Evolutionary conservation across 2,797 vertebrate genomes (phyloP), one percentile per base, ranked within the genome.

Genomic region (Holocentrus rufus): DNA sequence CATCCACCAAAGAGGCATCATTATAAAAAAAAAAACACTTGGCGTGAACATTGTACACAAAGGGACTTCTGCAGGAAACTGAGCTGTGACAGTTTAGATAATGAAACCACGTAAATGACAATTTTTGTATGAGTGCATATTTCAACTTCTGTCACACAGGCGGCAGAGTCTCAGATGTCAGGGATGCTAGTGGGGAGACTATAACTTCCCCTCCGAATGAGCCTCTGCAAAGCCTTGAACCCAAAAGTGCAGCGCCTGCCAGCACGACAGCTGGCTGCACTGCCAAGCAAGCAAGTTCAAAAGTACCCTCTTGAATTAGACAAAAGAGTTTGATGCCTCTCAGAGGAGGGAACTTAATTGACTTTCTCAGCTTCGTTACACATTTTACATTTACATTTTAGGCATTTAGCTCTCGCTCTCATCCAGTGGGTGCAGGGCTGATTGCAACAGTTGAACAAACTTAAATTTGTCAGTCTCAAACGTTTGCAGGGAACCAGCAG

Each of bases 231-330:
- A 42, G 23, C 68, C 82, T 80, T 56, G 47, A 80, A 77, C 60
- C 73, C 71, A 62, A 75, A 65, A 80, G 72, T 13, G 42, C 30
- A 2, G 20, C 36, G 62, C 31, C 63, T 71, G 62, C 58, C 72
- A 61, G 64, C 10, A 63, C 65, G 78, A 87, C 83, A 87, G 78
- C 85, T 83, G 87, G 77, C 79, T 77, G 69, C 81, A 46, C 72
- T 39, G 56, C 69, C 80, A 80, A 61, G 20, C 65, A 57, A 72
- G 62, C 72, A n/a, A 15, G 72, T 74, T 74, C 55, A 77, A 55
- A 73, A 79, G 78, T 13, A 61, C 72, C 74, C 74, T 81, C 70
- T 79, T 57, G 70, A 82, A 80, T 81, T 80, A 83, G 76, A 82
- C 87, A 79, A 88, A 31, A 83, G 76, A 77, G 58, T 71, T 80